Evolutionary conservation across 2,888 invertebrate species (phyloP), one percentile per base, ranked within the genome.

Genomic region (Chironomus riparius): DNA sequence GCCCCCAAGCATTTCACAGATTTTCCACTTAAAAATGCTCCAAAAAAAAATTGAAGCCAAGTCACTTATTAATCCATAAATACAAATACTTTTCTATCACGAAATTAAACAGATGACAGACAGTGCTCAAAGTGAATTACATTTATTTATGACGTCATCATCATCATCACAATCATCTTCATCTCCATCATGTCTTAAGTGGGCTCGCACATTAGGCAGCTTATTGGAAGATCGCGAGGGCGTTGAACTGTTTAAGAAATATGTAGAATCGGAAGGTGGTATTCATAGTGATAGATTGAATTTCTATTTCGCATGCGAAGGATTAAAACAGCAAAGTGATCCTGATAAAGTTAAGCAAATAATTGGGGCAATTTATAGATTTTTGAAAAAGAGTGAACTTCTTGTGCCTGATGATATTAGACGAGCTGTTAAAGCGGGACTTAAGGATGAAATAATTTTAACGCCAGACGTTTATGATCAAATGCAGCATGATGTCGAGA

Each of bases 271-370:
- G 80, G 93, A 94, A 83, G 92, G 91, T 81, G 89, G 88, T 78
- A 88, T 89, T 81, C 90, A 92, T 85, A 90, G 91, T 79, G 92
- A 92, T 85, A 89, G 92, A 76, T 88, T 95, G 81, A 91, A 92
- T 85, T 97, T 97, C 86, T 96, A 94, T 90, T 97, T 96, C 86
- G 97, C 96, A 73, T 94, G 94, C 85, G 92, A 94, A 83, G 93
- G 94, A 76, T 88, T 94, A 80, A 91, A 92, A 80, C 92, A 91
- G 83, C 91, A 93, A 84, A 83, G 85, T 79, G 90, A 92, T 83
- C 90, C 90, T 1, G 91, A 92, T 13, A 88, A 87, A 80, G 87
- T 89, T 76, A 87, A 87, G 80, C 89, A 90, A 82, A 88, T 95
- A 82, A 91, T 95, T 82, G 92, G 92, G 84, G 91, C 91, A 81